Percentiles rank a stretch among this genome's conserved stretches.
phyloP scores from a whole-genome alignment of 2,888 invertebrate species.

The Urechis unicinctus region DNA sequence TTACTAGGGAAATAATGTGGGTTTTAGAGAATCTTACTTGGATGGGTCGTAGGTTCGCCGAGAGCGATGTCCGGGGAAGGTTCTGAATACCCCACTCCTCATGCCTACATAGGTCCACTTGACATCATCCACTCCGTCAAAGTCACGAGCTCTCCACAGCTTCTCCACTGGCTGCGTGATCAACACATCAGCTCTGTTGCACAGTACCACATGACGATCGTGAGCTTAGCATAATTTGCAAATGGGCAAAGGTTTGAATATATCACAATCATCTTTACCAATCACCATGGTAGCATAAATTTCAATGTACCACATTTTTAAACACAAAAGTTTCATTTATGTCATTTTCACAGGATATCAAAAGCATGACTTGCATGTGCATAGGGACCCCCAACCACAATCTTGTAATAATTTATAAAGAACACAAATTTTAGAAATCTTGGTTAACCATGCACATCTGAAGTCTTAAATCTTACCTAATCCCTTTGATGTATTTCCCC shows the following conservation, averaged over 20 bases:
- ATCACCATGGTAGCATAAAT: too few relatives aligned
- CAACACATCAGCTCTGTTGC: constrained; percentile 51
- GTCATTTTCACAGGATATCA: too few relatives aligned
- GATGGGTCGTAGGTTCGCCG: constrained; percentile 48
- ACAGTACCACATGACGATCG: too few relatives aligned
- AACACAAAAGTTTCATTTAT: too few relatives aligned
- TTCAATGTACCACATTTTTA: too few relatives aligned
- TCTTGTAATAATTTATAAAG: too few relatives aligned
- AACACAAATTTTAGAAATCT: too few relatives aligned
- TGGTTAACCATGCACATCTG: too few relatives aligned
- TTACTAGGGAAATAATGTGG: too few relatives aligned
- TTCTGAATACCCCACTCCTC: constrained; percentile 51
- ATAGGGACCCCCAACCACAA: too few relatives aligned
- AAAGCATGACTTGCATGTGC: too few relatives aligned
- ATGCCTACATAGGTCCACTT: constrained; percentile 52
- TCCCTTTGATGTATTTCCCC: constrained; percentile 46
- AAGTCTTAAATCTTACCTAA: constrained; percentile 30
- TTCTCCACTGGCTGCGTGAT: constrained; percentile 50
- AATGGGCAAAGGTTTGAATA: background rate
- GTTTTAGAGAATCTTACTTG: constrained; percentile 31
- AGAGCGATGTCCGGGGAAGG: constrained; percentile 51
- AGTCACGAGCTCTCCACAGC: constrained; percentile 43
- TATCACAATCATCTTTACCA: background rate
- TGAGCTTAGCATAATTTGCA: too few relatives aligned
- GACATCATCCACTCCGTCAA: constrained; percentile 49